Base-by-base conservation (phyloP, 1,140 invertebrate species). In the Neuroterus valhalla region DNA sequence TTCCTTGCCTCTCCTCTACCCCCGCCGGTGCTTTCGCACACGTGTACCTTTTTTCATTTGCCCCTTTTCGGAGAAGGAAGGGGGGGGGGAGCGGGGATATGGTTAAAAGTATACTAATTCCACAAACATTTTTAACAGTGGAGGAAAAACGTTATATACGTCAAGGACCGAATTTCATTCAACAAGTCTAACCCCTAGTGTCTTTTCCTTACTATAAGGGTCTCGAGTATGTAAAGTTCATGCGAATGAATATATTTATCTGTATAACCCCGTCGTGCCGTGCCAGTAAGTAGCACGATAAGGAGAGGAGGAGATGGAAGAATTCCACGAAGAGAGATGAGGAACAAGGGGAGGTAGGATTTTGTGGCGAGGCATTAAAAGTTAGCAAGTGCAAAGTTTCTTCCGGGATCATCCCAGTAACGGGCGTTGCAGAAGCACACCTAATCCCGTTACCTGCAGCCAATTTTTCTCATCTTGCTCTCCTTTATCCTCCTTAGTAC, bases 381-480 rank as follows among this genome's bases (percentile, higher is more conserved):
- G 83, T 88, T 89, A 82, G 84, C 87, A 85, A 89, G 88, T 88
- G 86, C 86, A 87, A 88, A 88, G 87, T 87, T 89, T 88, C 87
- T 81, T 82, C 78, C 73, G 81, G 85, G 86, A 88, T 88, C 77
- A 86, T 87, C 81, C 78, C 73, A 75, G 83, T 81, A 84, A 85
- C 82, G 75, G 82, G 75, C 82, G 82, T 72, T 84, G 81, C 84
- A 85, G 82, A 78, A 81, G 81, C 81, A 82, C 83, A 81, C 86
- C 87, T 88, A 88, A 89, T 88, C 88, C 84, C 79, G 81, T 87
- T 88, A 88, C 86, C 83, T 85, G 84, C 81, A 84, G 81, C 87
- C 84, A 86, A 89, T 88, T 88, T 86, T 87, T 88, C 80, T 83
- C 77, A 67, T 75, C 74, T 74, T 70, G 52, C 67, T 26, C 55